Evolutionary conservation across 2,113 vertebrate species (phyloP).

Genomic region (Aythya baeri): DNA sequence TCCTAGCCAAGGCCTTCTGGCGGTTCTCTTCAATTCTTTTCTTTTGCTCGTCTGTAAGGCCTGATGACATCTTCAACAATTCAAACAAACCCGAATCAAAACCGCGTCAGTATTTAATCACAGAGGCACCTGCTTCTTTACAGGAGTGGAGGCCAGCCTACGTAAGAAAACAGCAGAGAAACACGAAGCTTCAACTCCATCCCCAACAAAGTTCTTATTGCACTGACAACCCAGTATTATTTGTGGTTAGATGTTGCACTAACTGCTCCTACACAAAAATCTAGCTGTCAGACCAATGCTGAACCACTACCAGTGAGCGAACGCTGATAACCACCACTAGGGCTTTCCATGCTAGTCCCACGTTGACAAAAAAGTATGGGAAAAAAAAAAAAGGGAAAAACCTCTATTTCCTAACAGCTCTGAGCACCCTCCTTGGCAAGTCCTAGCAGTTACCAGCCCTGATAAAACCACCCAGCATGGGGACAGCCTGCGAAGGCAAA

Average conservation of each 20-base stretch:
- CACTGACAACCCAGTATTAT: background rate
- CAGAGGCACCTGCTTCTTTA: background rate
- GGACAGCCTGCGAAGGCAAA: background rate
- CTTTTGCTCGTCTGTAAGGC: constrained; percentile 90
- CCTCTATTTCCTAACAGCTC: background rate
- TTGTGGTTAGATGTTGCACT: background rate
- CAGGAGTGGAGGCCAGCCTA: background rate
- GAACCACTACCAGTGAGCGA: background rate
- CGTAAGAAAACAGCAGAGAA: background rate
- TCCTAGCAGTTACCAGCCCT: background rate
- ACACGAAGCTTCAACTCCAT: background rate
- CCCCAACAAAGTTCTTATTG: background rate
- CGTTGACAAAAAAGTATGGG: fast-evolving
- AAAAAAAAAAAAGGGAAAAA: background rate
- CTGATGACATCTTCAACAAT: constrained; percentile 82
- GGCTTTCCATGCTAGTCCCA: background rate
- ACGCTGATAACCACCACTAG: background rate
- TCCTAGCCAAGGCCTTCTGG: constrained; percentile 86
- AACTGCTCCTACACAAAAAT: background rate
- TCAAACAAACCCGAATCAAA: background rate
- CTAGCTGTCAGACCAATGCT: background rate
- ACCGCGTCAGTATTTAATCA: background rate
- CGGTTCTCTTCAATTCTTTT: constrained; percentile 92
- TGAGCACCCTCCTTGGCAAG: background rate
- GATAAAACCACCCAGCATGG: background rate